A percentile compares a stretch with the other conserved stretches of the same genome.
Evolutionary conservation across 2,888 invertebrate species (phyloP).

Genomic region (Ophioninae sp.): DNA sequence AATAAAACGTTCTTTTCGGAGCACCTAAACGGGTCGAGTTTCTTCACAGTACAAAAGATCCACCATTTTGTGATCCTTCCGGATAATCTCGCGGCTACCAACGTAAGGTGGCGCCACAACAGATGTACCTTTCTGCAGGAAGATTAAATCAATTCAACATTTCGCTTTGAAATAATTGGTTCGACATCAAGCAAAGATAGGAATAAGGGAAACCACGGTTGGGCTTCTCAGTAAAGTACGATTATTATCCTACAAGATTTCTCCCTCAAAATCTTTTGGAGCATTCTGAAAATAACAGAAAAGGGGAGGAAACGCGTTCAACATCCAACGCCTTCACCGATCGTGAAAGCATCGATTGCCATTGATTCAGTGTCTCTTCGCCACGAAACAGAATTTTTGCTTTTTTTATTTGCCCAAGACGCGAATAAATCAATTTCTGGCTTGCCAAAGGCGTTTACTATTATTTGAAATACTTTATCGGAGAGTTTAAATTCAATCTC

Average conservation of each 20-base stretch:
- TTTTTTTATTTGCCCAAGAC: background rate
- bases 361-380: background rate
- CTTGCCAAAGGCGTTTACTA: background rate
- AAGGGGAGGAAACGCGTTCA: background rate
- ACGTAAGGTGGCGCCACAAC: slow-evolving; percentile 28
- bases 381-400: background rate
- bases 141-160: background rate
- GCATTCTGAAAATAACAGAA: background rate
- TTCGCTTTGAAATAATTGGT: background rate
- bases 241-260: background rate
- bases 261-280: background rate
- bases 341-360: slow-evolving; percentile 38
- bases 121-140: background rate
- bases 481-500: background rate
- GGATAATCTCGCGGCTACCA: slow-evolving; percentile 27
- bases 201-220: slow-evolving; percentile 7
- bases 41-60: no score
- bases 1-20: no score
- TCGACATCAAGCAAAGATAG: background rate
- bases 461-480: background rate
- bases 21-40: no score
- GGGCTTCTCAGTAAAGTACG: slow-evolving; percentile 1
- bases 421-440: background rate
- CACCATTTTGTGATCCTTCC: no score
- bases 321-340: slow-evolving; percentile 23